Evolutionary conservation across 1,140 invertebrate genomes (phyloP).

Genomic region (Camponotus floridanus): DNA sequence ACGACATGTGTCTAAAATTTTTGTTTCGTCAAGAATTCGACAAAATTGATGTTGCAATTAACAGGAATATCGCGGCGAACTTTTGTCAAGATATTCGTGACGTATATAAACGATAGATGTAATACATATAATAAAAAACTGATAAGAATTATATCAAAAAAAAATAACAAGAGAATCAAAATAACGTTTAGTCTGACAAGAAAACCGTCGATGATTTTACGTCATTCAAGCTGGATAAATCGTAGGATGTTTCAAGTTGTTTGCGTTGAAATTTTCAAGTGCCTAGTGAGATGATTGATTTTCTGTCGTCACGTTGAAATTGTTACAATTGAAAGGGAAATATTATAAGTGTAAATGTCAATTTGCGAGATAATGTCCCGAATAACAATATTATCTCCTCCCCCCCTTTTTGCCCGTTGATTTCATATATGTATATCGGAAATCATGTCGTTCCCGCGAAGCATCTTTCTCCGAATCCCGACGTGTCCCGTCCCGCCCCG

Average conservation of each 20-base stretch:
- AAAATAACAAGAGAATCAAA: not conserved
- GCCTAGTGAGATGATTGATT: not conserved
- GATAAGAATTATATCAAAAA: not conserved
- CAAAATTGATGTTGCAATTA: conserved; percentile 10
- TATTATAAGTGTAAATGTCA: not conserved
- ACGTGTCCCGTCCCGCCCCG: not conserved
- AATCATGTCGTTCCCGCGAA: not conserved
- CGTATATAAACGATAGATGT: not conserved
- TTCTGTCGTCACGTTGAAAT: not conserved
- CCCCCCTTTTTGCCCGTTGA: not conserved
- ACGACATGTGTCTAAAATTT: conserved; percentile 6
- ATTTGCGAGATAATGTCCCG: not conserved
- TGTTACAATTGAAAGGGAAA: not conserved
- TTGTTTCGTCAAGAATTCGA: conserved; percentile 1
- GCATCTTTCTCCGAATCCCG: not conserved
- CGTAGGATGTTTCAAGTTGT: not conserved
- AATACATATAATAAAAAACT: not conserved
- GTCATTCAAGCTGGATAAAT: not conserved
- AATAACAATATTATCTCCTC: not conserved
- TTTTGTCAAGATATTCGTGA: conserved; percentile 6
- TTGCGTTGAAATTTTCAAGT: conserved; percentile 1
- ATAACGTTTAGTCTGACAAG: not conserved
- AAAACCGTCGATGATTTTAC: conserved; percentile 2
- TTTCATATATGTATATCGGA: not conserved
- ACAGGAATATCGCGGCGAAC: not conserved